Evolutionary conservation across 2,113 vertebrate species (phyloP).

Genomic region (Accipiter cooperii): DNA sequence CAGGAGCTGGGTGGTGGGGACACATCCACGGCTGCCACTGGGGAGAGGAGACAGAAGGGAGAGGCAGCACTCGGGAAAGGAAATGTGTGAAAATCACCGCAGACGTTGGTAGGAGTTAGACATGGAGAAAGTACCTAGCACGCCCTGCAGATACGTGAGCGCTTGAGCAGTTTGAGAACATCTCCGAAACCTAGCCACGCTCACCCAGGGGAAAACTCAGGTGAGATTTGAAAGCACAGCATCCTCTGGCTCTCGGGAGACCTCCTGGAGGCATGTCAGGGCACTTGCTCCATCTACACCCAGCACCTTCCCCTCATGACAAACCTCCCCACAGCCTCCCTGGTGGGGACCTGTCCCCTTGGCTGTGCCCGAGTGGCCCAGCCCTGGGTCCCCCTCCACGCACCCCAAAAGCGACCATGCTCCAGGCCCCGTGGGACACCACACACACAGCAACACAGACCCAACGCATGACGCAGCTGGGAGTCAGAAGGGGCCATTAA

Average conservation of each 20-base stretch:
- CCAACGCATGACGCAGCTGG: background rate
- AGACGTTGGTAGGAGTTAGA: background rate
- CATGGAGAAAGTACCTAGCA: fast-evolving
- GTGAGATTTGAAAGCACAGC: background rate
- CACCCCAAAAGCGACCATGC: background rate
- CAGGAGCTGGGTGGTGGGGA: background rate
- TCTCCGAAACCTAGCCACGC: background rate
- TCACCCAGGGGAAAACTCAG: background rate
- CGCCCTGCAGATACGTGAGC: fast-evolving
- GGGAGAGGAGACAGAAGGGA: background rate
- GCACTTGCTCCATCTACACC: fast-evolving
- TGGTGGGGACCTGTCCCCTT: background rate
- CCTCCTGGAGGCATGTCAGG: background rate
- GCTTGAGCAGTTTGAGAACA: background rate
- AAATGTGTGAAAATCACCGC: fast-evolving
- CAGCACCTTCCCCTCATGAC: background rate
- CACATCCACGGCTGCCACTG: fast-evolving
- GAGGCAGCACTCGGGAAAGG: background rate
- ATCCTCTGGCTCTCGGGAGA: fast-evolving
- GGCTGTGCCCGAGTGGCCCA: background rate
- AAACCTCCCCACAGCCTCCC: background rate
- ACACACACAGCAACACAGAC: fast-evolving
- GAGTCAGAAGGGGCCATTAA: background rate
- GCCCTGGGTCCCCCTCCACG: background rate
- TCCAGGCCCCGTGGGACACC: background rate